A percentile compares a stretch with the other conserved stretches of the same genome.
phyloP scores from a whole-genome alignment of 2,797 vertebrate genomes.

The Emydoidea blandingii region DNA sequence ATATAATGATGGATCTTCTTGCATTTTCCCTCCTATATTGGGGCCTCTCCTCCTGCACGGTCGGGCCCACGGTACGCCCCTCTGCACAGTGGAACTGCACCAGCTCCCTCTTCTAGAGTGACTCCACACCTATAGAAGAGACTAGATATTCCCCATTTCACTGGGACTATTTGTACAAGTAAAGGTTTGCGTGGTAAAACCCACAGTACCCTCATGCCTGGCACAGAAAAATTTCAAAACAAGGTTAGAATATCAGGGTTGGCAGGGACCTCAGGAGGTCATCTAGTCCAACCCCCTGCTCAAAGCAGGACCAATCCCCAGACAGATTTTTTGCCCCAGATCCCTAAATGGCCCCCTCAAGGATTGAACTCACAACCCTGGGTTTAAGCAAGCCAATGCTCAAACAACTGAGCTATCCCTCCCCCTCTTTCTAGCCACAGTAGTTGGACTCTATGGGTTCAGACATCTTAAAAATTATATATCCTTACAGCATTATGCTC shows the following conservation, averaged over 20 bases:
- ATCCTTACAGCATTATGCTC: background rate
- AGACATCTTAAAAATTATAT: background rate
- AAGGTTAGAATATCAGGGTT: background rate
- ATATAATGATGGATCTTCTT: constrained; percentile 22
- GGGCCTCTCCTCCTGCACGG: background rate
- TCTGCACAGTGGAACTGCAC: background rate
- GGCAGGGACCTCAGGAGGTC: too few relatives aligned
- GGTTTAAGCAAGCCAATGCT: too few relatives aligned
- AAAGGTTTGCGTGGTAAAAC: background rate
- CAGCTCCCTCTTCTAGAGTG: background rate
- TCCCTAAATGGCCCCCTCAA: too few relatives aligned
- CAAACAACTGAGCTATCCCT: too few relatives aligned
- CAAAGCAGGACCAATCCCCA: too few relatives aligned
- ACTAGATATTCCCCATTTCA: background rate
- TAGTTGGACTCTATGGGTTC: background rate
- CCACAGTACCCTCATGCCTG: background rate
- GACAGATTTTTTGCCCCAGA: too few relatives aligned
- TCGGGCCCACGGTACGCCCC: fast-evolving
- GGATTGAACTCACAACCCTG: too few relatives aligned
- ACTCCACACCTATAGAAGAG: background rate
- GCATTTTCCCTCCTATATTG: background rate
- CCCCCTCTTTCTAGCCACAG: background rate
- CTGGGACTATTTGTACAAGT: background rate
- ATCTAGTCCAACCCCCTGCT: too few relatives aligned
- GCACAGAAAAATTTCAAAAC: background rate